phyloP scores from a whole-genome alignment of 2,113 vertebrate species.

The Epinephelus cyanopodus region DNA sequence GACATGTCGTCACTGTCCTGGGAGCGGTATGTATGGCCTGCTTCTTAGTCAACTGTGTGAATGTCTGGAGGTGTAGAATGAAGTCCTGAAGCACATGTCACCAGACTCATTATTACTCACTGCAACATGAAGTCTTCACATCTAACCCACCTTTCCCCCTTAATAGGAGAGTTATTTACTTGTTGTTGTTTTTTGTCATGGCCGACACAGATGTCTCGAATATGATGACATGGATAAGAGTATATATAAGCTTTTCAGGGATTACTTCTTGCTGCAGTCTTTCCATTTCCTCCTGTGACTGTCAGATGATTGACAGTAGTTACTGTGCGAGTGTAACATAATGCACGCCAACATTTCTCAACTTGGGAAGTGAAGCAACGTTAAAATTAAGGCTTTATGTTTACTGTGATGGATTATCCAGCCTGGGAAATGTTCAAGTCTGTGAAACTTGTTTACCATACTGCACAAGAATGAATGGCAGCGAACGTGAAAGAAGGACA shows the following conservation, averaged over 20 bases:
- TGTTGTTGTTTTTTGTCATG: neutral
- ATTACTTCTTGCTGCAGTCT: slow-evolving; percentile 17
- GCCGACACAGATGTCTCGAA: neutral
- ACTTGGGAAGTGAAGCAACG: slow-evolving; percentile 10
- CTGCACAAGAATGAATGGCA: slow-evolving; percentile 18
- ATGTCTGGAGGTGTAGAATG: slow-evolving; percentile 51
- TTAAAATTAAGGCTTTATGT: slow-evolving; percentile 19
- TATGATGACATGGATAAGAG: neutral
- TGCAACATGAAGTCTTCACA: slow-evolving; percentile 20
- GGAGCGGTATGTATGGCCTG: slow-evolving; percentile 49
- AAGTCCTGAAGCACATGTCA: slow-evolving; percentile 57
- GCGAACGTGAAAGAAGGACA: neutral
- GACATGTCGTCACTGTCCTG: slow-evolving; percentile 63
- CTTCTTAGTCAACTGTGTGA: slow-evolving; percentile 31
- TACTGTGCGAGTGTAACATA: neutral
- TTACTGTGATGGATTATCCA: slow-evolving; percentile 29
- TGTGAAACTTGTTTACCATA: slow-evolving; percentile 29
- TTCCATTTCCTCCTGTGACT: neutral
- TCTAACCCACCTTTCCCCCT: neutral
- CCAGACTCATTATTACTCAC: slow-evolving; percentile 5
- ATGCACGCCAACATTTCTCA: neutral
- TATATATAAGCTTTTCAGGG: neutral
- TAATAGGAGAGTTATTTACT: neutral
- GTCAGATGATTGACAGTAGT: slow-evolving; percentile 21
- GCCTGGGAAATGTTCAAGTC: neutral